Evolutionary conservation across 2,888 invertebrate species (phyloP).

Genomic region (Octodonta nipae): DNA sequence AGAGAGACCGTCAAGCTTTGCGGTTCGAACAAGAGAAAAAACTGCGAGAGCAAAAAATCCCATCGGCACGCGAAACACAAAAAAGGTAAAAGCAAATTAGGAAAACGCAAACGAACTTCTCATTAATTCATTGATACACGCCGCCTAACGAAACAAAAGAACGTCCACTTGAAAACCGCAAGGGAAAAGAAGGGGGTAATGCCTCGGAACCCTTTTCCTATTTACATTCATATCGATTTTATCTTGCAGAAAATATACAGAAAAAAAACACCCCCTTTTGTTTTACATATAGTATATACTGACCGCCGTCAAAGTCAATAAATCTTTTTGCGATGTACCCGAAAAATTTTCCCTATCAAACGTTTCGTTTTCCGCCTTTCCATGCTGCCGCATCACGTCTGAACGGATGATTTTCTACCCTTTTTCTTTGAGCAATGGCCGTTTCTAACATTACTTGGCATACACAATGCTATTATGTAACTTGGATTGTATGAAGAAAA

Average conservation of each 20-base stretch:
- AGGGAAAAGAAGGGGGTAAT: conserved; percentile 7
- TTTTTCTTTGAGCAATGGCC: neutral
- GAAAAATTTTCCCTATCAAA: conserved; percentile 10
- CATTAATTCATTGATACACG: conserved; percentile 13
- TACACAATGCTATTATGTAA: too few relatives aligned
- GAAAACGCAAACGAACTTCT: conserved; percentile 12
- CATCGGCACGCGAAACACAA: conserved; percentile 7
- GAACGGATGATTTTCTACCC: conserved; percentile 1
- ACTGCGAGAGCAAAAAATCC: neutral
- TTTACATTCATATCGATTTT: conserved; percentile 16
- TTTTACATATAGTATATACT: conserved; percentile 8
- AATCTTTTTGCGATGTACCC: conserved; percentile 10
- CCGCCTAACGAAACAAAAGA: conserved; percentile 14
- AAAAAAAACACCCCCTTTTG: conserved; percentile 11
- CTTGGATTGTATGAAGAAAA: too few relatives aligned
- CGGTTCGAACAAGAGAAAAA: too few relatives aligned
- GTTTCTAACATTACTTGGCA: too few relatives aligned
- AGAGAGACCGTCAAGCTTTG: too few relatives aligned
- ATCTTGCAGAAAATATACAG: conserved; percentile 12
- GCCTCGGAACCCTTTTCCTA: conserved; percentile 7
- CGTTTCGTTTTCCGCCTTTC: conserved; percentile 4
- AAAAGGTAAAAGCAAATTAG: conserved; percentile 14
- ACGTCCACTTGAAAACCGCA: conserved; percentile 14
- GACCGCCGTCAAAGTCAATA: conserved; percentile 13
- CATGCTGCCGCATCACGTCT: too few relatives aligned